Base-by-base conservation (phyloP, 1,140 invertebrate species). In the Phthorimaea operculella region DNA sequence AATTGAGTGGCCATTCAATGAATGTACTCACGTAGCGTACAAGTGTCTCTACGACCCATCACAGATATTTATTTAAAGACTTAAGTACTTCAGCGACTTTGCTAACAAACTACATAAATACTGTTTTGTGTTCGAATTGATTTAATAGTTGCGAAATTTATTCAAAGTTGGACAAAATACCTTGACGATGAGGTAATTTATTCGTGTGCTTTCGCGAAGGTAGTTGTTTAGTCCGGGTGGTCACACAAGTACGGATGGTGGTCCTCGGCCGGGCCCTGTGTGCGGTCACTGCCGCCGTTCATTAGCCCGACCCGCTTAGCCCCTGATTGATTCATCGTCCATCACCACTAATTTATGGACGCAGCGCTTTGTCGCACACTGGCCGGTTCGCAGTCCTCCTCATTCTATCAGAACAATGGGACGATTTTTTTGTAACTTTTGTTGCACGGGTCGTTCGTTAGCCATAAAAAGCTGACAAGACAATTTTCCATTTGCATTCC, bases 271-370 rank as follows among this genome's bases (percentile, higher is more conserved):
- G 53, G 64, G 63, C 63, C 58, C 73, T 78, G 78, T 83, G 79
- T 66, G 79, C 62, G 58, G 64, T 64, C 21, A 28, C 21, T 28
- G 21, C 21, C 21, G 21, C 64, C 55, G 59, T 59, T 68, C 68
- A 70, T 75, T 75, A 50, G 45, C 45, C 18, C 6, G 28, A 17
- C 44, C 44, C 14, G 71, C 74, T 80, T 82, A 78, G 60, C 50
- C 50, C 52, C 65, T 78, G 76, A 80, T 83, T 83, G 79, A 80
- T 80, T 83, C 77, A 79, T 80, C 71, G 76, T 66, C 66, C 70
- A 66, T 59, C 62, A 60, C 57, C 58, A 66, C 68, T 72, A 78
- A 78, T 78, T 79, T 74, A 74, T 72, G 63, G 68, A 54, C 54
- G 58, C 68, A 67, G 62, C 59, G 62, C 64, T 79, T 74, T 78